Evolutionary conservation across 2,113 vertebrate genomes (phyloP), one percentile per base, ranked within the genome.

Genomic region (Petromus typicus): DNA sequence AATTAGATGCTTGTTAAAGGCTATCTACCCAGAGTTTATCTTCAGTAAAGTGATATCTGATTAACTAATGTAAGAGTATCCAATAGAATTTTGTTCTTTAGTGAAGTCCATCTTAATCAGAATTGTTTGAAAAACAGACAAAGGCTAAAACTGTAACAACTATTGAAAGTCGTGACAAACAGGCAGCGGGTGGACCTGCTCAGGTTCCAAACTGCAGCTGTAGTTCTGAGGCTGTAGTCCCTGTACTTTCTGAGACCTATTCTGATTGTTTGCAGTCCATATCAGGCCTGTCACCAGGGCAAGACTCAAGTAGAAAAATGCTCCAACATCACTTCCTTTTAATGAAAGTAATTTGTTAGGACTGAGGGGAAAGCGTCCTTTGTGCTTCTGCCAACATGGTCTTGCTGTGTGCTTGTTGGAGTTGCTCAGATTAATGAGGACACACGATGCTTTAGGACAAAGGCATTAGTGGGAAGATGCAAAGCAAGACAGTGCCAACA

Each of bases 321-420:
- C 18, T 97, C n/a, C 57, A 96, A 97, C 95, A 98, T 76, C 92
- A 93, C 98, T 98, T 98, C 67, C 97, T 98, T 83, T 96, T 98
- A 98, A 98, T 98, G 97, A 98, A 98, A 98, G 86, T 89, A 96
- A 98, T 98, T 98, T 98, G 96, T 98, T 98, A 97, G 78, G 83
- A 98, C 94, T 92, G 96, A 98, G 67, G 57, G 81, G 88, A 96
- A 98, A 98, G 61, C 95, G 80, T 98, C 97, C 91, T 98, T 98
- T 98, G 97, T 98, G 93, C 64, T 96, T 96, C 69, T 98, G 97
- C 96, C 97, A 98, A 97, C 97, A 96, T 14, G 0, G 5, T 83
- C 61, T 97, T 96, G 94, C 85, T 96, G 91, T 96, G 2, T 45
- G 57, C 97, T 98, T 97, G 80, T 85, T 97, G 96, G 61, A 56